Base-by-base conservation (phyloP, 2,797 vertebrate genomes). In the Paguma larvata region DNA sequence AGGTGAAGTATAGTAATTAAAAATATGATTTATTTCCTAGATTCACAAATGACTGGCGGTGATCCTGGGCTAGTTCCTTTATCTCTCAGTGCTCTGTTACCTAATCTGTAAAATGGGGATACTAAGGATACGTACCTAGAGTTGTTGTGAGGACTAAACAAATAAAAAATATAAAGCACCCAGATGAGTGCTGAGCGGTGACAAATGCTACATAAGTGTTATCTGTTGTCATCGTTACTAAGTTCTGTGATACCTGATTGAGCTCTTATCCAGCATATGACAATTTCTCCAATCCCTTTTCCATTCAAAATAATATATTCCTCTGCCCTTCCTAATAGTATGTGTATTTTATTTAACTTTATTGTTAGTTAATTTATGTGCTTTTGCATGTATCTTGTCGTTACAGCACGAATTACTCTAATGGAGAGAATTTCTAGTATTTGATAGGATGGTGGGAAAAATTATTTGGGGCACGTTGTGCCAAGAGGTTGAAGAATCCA, bases 231-330 rank as follows among this genome's bases (percentile, higher is more conserved):
- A 8, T 85, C 68, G 44, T 51, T n/a, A 75, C 51, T 88, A 38
- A 73, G 48, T 77, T 84, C 25, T 91, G 18, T 87, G 23, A 83
- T 87, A 91, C 1, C 27, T 68, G 48, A 86, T 86, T 38, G 83
- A 27, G 46, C 5, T 86, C 23, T 86, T 91, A 80, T 34, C 62
- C 41, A 82, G 65, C 32, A 51, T 63, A 85, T 25, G 75, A 16
- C 56, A 80, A n/a, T 67, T 89, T 94, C 46, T 96, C 48, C 48
- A 75, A 7, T 86, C 11, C 30, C 19, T 86, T 94, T 94, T 91
- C 32, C 48, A 41, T 91, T 91, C 44, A 89, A 48, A 59, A 38
- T 56, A 75, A 75, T 48, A 16, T 68, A 48, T 75, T 21, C 80
- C 21, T 63, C 46, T 79, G 14, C 89, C n/a, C 38, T 82, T 19